A percentile compares a stretch with the other conserved stretches of the same genome.
These are phyloP conservation scores for Oenanthe melanoleuca DNA, from an alignment of 2,113 vertebrate genomes.

Conservation along the genomic window DNA sequence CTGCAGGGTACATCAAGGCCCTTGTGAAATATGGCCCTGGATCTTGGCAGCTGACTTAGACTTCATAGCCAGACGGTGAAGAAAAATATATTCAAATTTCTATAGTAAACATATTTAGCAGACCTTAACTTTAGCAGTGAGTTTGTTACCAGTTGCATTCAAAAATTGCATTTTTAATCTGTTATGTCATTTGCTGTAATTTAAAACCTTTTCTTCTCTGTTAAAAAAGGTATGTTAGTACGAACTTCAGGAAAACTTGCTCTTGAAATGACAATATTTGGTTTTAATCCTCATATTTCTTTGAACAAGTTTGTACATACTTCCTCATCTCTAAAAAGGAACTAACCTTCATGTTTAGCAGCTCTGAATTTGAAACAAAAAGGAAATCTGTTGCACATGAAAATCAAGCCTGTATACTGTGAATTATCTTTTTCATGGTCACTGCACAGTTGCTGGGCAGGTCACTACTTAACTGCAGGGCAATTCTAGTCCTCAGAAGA, in stretches of 20 bases:
- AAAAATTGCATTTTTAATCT: conserved; percentile 3
- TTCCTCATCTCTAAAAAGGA: not conserved
- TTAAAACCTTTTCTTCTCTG: not conserved
- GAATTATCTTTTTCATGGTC: not conserved
- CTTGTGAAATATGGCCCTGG: not conserved
- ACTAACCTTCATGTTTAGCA: rapidly evolving
- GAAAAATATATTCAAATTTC: conserved; percentile 31
- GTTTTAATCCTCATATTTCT: not conserved
- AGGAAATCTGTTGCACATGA: not conserved
- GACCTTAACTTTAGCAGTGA: not conserved
- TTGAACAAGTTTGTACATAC: not conserved
- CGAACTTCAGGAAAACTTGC: not conserved
- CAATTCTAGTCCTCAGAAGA: not conserved
- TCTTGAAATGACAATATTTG: not conserved
- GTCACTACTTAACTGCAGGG: not conserved
- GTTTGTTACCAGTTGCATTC: not conserved
- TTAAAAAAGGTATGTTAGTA: not conserved
- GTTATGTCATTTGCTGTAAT: not conserved
- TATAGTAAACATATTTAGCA: conserved; percentile 18
- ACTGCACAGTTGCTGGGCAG: not conserved
- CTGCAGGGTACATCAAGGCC: not conserved
- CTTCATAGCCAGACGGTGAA: not conserved
- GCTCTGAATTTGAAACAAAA: not conserved
- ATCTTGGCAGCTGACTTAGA: conserved; percentile 32
- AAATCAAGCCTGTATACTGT: not conserved